Base-by-base conservation (phyloP, 2,113 vertebrate species). In the Pachycephala philippinensis region DNA sequence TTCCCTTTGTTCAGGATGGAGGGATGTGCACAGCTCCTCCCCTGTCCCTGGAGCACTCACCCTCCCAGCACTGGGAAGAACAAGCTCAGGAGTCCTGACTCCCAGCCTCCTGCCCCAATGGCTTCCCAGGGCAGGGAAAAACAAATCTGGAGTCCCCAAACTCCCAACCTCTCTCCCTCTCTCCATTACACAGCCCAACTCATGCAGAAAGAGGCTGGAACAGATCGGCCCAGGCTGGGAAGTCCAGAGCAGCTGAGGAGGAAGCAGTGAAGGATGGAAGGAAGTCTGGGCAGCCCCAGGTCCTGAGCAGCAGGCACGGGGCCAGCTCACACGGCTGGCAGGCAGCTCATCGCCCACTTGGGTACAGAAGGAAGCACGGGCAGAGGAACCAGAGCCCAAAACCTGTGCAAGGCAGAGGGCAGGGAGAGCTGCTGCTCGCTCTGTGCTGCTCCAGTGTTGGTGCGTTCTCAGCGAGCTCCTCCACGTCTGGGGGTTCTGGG, bases 221-320 rank as follows among this genome's bases (percentile, higher is more conserved):
- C 96, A 95, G 96, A 94, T 49, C 94, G 93, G 90, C 28, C 64
- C 64, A 49, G 88, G 60, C 83, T 75, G 95, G 83, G 79, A 88
- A 93, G 92, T 37, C 35, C 90, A 68, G 88, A 95, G 92, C 90
- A 94, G 92, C 90, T 89, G 95, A 88, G 64, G 64, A 76, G 75
- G 92, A 95, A 93, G 93, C 91, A 90, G 30, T 78, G 95, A 84
- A 44, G 90, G 90, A 92, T 89, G 83, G 87, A 89, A 37, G 84
- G 85, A 74, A 45, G 85, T 4, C 85, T 94, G 95, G 92, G 90
- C 93, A 96, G 96, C 96, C 93, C 60, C 76, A 49, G 95, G 95
- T 90, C 92, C 85, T 15, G 52, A 94, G 93, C 95, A 90, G 95
- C 88, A 56, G 96, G 95, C 92, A 35, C 0, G 0, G 47, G 71